These are phyloP conservation scores for Lycaena phlaeas DNA, from an alignment of 2,888 invertebrate species.

Conservation along the genomic window DNA sequence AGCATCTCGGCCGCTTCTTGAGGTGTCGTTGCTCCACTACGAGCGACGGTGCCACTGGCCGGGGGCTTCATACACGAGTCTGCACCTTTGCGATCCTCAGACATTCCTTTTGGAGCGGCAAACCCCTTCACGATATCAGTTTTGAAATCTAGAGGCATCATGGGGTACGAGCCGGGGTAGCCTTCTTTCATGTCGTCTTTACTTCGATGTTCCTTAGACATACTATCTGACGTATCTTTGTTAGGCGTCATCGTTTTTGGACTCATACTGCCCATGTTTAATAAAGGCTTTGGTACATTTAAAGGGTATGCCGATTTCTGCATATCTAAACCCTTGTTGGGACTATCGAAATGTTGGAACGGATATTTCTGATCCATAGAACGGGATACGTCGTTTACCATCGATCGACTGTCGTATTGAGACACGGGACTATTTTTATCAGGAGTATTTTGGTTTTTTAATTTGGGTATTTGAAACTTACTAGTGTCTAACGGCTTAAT, in stretches of 20 bases:
- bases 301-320: constrained; percentile 60
- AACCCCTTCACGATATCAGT: constrained; percentile 63
- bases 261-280: constrained; percentile 58
- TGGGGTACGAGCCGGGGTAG: constrained; percentile 43
- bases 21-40: constrained; percentile 61
- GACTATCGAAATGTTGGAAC: constrained; percentile 55
- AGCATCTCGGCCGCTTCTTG: constrained; percentile 78
- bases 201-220: constrained; percentile 45
- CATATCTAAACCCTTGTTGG: constrained; percentile 46
- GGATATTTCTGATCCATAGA: constrained; percentile 58
- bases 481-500: constrained; percentile 85
- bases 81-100: constrained; percentile 60
- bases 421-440: constrained; percentile 57
- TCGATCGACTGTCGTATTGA: constrained; percentile 54
- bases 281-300: constrained; percentile 58
- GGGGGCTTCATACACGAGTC: constrained; percentile 65
- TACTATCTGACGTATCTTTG: constrained; percentile 47
- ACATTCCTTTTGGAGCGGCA: constrained; percentile 54
- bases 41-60: constrained; percentile 50
- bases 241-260: constrained; percentile 52
- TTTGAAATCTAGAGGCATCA: constrained; percentile 59
- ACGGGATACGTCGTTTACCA: constrained; percentile 60
- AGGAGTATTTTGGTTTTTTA: constrained; percentile 67
- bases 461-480: constrained; percentile 90
- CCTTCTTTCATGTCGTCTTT: constrained; percentile 56